These are phyloP conservation scores for Spea multiplicata DNA, from an alignment of 2,113 vertebrate species.

Conservation along the genomic window DNA sequence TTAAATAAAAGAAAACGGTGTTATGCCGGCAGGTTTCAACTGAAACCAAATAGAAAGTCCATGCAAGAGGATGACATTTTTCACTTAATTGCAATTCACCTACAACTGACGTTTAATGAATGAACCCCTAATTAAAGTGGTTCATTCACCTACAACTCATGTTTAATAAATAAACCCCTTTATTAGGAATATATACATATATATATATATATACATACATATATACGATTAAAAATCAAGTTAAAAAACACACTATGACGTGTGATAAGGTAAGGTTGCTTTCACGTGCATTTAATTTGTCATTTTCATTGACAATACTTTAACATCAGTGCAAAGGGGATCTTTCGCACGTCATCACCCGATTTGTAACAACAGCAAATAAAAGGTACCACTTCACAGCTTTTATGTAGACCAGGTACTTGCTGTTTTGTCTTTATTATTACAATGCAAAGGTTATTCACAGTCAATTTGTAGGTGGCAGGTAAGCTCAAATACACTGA, in stretches of 20 bases:
- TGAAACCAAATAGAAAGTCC: no score
- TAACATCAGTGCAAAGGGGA: neutral
- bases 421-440: constrained; percentile 23
- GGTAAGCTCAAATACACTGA: neutral
- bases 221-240: neutral
- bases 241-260: neutral
- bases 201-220: no score
- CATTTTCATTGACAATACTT: neutral
- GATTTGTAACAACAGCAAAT: neutral
- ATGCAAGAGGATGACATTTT: no score
- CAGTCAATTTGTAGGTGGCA: constrained; percentile 31
- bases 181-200: no score
- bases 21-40: no score
- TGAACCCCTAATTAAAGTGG: no score
- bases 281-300: neutral
- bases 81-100: no score
- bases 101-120: no score
- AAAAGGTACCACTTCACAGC: constrained; percentile 31
- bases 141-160: no score
- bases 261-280: neutral
- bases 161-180: no score
- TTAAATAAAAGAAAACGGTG: no score
- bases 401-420: constrained; percentile 20
- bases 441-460: neutral
- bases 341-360: neutral